Base-by-base conservation (phyloP, 1,140 invertebrate species). In the Magallana angulata region DNA sequence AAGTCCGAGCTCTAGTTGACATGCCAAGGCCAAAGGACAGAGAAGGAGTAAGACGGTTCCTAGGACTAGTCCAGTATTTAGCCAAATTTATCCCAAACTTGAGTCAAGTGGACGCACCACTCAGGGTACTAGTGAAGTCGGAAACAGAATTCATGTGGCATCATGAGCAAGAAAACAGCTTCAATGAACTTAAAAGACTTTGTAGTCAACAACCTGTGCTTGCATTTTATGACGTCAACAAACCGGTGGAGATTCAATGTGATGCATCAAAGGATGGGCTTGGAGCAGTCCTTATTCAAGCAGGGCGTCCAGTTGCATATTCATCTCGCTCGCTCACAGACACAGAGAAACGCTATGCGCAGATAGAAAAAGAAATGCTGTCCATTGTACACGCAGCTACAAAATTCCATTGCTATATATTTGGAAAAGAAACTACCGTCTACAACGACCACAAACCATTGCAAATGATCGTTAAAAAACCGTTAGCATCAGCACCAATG, bases 301-400 rank as follows among this genome's bases (percentile, higher is more conserved):
- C 94, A 84, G 12, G 93, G 94, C 89, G 89, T 87, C 93, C 92
- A 1, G 90, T 96, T 1, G 93, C 94, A 3, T 96, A 93, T 87
- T 93, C 94, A 11, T 96, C 95, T 7, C 87, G 94, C n/a, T 90
- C 93, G 9, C 88, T 96, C n/a, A 94, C 94, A 9, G 30, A 89
- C 16, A 91, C 93, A 59, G n/a, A n/a, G n/a, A n/a, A n/a, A n/a
- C n/a, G n/a, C n/a, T n/a, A n/a, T n/a, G n/a, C n/a, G n/a, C n/a
- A 95, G 90, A 96, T 95, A 48, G 95, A 96, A 89, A 95, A 95
- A 84, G 94, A 95, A 90, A 88, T 94, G 18, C 88, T 94, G 57
- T 93, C 93, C 57, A 92, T 95, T 12, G 88, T 92, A 7, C 92
- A 92, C 90, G n/a, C 92, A n/a, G 82, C 81, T 56, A 88, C 93